Conservation (phyloP, 2,888 invertebrate genomes). For the Habroteleia sp. region DNA sequence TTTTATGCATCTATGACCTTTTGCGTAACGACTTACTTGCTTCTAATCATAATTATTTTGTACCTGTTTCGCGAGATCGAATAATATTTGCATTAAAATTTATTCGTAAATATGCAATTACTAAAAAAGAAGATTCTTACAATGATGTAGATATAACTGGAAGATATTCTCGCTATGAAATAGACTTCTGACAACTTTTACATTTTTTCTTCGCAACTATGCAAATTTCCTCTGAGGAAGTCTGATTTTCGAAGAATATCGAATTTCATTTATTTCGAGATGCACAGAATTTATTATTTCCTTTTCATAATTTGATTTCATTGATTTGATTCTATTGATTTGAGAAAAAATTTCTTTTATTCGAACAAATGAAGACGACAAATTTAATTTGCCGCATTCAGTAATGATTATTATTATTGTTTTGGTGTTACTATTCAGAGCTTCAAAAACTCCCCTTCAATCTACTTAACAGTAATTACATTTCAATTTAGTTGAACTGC, state of each 20-base stretch:
- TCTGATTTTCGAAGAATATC: slow-evolving; percentile 8
- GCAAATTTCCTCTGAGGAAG: slow-evolving; percentile 4
- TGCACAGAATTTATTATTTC: slow-evolving; percentile 8
- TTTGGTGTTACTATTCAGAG: background rate
- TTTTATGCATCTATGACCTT: slow-evolving; percentile 28
- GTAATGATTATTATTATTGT: slow-evolving; percentile 6
- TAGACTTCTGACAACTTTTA: slow-evolving; percentile 24
- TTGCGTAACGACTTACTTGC: slow-evolving; percentile 27
- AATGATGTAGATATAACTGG: slow-evolving; percentile 23
- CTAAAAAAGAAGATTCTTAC: slow-evolving; percentile 1
- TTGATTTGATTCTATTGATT: background rate
- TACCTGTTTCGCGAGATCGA: background rate
- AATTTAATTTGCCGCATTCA: slow-evolving; percentile 1
- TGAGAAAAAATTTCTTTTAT: too few relatives aligned
- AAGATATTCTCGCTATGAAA: background rate
- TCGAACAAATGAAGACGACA: too few relatives aligned
- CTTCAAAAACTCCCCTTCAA: slow-evolving; percentile 11
- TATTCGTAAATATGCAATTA: background rate
- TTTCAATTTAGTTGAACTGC: slow-evolving; percentile 22
- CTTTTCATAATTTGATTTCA: slow-evolving; percentile 2
- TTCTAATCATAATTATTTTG: background rate
- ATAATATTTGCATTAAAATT: too few relatives aligned
- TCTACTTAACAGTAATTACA: slow-evolving; percentile 30
- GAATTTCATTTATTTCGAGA: slow-evolving; percentile 6
- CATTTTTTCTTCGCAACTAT: slow-evolving; percentile 19